These are phyloP conservation scores for Mesochorus sp. DNA, from an alignment of 2,888 invertebrate species.

Conservation along the genomic window DNA sequence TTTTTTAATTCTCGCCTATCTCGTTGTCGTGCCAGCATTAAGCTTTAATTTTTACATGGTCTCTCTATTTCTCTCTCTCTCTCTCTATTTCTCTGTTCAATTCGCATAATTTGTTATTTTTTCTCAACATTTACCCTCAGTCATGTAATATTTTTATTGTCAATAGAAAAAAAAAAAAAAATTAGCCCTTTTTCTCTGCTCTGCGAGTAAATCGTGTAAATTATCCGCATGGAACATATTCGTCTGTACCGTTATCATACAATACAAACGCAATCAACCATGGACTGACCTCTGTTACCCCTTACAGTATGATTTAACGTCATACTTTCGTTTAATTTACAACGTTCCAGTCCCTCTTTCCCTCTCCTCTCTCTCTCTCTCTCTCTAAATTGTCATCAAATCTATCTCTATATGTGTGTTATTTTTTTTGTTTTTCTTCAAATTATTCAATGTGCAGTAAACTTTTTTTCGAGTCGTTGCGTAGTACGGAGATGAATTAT, in stretches of 20 bases:
- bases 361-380: too few species aligned
- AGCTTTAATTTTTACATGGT: constrained; percentile 23
- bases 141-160: too few species aligned
- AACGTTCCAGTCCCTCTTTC: not conserved
- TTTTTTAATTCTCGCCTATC: constrained; percentile 11
- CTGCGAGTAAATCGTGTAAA: too few species aligned
- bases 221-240: too few species aligned
- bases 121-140: too few species aligned
- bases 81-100: not conserved
- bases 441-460: constrained; percentile 1
- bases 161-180: too few species aligned
- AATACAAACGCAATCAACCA: too few species aligned
- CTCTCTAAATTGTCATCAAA: not conserved
- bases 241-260: too few species aligned
- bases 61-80: not conserved
- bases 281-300: too few species aligned
- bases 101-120: too few species aligned
- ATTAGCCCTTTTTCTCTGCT: too few species aligned
- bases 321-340: not conserved
- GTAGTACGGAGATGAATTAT: not conserved
- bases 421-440: constrained; percentile 51
- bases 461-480: not conserved
- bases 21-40: constrained; percentile 28
- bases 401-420: not conserved
- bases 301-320: not conserved